Conservation (phyloP, 2,797 vertebrate genomes). For the Picus viridis region DNA sequence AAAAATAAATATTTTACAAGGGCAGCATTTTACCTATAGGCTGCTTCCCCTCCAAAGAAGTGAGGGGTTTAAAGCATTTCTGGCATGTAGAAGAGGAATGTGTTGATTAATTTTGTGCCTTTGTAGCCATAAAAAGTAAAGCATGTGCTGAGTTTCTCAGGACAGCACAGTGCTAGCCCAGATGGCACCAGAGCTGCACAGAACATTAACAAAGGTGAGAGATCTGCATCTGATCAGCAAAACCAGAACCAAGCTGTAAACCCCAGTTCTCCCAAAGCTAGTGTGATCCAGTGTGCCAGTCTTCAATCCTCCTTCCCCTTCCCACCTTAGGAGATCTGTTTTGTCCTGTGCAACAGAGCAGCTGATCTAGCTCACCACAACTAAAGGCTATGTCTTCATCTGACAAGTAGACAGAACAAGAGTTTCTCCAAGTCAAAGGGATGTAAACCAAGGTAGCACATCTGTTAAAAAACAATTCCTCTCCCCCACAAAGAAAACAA, state of each 20-base stretch:
- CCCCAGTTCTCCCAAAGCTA: conserved; percentile 27
- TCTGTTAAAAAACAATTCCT: not conserved
- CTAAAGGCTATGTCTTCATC: conserved; percentile 57
- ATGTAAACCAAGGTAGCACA: conserved; percentile 50
- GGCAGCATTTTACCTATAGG: conserved; percentile 68
- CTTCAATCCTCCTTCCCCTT: conserved; percentile 16
- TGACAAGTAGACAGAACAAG: conserved; percentile 73
- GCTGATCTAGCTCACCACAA: conserved; percentile 56
- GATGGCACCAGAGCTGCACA: conserved; percentile 36
- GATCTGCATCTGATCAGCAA: conserved; percentile 34
- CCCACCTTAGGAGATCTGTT: conserved; percentile 35
- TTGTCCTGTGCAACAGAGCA: conserved; percentile 34
- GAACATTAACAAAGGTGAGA: conserved; percentile 26
- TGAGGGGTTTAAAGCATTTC: conserved; percentile 46
- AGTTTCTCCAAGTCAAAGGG: conserved; percentile 78
- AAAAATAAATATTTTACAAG: conserved; percentile 84
- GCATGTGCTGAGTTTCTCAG: conserved; percentile 46
- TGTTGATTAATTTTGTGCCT: conserved; percentile 77
- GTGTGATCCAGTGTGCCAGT: conserved; percentile 57
- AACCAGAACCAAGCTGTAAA: conserved; percentile 25
- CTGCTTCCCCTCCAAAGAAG: conserved; percentile 37
- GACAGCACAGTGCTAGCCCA: conserved; percentile 67
- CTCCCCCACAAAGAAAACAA: conserved; percentile 6
- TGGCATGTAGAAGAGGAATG: conserved; percentile 75
- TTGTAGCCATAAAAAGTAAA: conserved; percentile 77